Conservation (phyloP, 2,797 vertebrate genomes). For the Prunella strophiata region DNA sequence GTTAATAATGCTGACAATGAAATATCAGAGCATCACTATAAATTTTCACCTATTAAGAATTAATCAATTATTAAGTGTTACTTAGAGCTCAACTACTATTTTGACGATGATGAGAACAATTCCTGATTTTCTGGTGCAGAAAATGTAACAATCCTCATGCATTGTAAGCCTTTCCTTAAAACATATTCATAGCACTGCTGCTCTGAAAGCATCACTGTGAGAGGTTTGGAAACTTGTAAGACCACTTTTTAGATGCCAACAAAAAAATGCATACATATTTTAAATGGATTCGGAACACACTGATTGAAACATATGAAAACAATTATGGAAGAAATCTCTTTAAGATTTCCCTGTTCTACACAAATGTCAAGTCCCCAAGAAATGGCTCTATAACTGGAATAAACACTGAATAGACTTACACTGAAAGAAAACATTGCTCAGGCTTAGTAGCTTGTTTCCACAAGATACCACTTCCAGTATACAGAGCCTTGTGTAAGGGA, state of each 20-base stretch:
- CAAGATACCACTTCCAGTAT: background rate
- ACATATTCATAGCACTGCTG: background rate
- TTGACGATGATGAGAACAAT: background rate
- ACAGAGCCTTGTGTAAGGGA: background rate
- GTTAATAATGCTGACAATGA: background rate
- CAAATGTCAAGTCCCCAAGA: background rate
- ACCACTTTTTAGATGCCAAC: background rate
- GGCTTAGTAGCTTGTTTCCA: background rate
- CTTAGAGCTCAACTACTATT: background rate
- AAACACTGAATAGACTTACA: background rate
- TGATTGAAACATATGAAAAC: background rate
- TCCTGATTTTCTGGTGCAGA: background rate
- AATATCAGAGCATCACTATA: background rate
- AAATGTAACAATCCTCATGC: background rate
- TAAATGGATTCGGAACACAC: background rate
- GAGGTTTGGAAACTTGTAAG: background rate
- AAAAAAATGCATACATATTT: background rate
- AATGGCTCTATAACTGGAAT: background rate
- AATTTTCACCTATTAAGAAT: background rate
- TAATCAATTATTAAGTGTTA: background rate
- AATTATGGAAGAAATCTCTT: background rate
- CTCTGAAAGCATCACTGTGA: background rate
- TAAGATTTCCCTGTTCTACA: background rate
- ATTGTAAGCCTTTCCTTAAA: background rate
- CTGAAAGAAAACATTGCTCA: background rate